Conservation (phyloP, 1,140 invertebrate genomes). For the Glossosoma conforme region DNA sequence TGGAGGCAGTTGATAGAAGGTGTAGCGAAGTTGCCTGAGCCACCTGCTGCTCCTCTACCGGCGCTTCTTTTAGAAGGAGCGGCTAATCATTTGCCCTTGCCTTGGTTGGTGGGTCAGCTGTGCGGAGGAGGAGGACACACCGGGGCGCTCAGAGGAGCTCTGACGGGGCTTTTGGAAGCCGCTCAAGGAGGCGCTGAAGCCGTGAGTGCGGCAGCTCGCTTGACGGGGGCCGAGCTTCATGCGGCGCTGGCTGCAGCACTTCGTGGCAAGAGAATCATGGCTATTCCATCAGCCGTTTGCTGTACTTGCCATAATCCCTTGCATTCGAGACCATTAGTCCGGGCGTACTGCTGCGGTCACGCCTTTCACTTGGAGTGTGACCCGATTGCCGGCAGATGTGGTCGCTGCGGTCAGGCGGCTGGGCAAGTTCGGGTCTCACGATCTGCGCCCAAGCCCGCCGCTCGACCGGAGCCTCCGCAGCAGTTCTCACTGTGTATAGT, state of each 20-base stretch:
- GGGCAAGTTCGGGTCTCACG: conserved; percentile 14
- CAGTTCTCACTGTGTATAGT: conserved; percentile 36
- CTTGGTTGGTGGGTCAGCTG: conserved; percentile 25
- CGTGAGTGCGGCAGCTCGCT: conserved; percentile 18
- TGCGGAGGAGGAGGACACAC: conserved; percentile 27
- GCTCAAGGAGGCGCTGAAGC: conserved; percentile 26
- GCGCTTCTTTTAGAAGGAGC: conserved; percentile 28
- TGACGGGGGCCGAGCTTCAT: conserved; percentile 26
- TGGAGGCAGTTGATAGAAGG: conserved; percentile 27
- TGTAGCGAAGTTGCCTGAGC: conserved; percentile 18
- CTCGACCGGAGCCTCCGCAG: conserved; percentile 17
- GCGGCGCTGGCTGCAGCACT: conserved; percentile 21
- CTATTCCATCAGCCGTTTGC: conserved; percentile 18
- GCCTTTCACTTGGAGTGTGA: conserved; percentile 30
- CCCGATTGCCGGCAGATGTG: conserved; percentile 22
- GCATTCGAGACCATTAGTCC: conserved; percentile 17
- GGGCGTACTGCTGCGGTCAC: conserved; percentile 28
- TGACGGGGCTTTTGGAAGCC: conserved; percentile 22
- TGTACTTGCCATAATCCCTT: conserved; percentile 26
- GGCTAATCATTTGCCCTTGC: conserved; percentile 24
- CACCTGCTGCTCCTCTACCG: conserved; percentile 24
- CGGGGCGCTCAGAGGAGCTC: conserved; percentile 23
- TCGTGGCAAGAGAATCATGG: conserved; percentile 19
- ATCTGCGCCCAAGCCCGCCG: background rate
- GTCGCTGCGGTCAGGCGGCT: conserved; percentile 22